Base-by-base conservation (phyloP, 1,140 invertebrate genomes). In the Brachionus angularis region DNA sequence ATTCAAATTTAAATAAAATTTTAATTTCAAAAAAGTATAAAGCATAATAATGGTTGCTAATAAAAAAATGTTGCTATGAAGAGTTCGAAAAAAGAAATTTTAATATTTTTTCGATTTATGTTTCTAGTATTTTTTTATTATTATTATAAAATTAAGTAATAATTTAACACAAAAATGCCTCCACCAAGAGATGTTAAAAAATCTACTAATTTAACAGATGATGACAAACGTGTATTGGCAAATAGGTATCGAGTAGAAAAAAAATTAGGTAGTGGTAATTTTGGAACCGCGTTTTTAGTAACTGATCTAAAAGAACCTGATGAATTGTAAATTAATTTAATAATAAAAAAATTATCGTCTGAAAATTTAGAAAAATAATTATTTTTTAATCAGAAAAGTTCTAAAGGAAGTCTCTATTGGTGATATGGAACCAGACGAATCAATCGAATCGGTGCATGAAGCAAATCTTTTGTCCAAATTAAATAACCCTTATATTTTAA, bases 231-330 rank as follows among this genome's bases (percentile, higher is more conserved):
- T 58, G 53, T 58, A 5, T 16, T 58, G 16, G 33, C 31, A 31
- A 58, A 58, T 67, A 75, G 80, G 71, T 82, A 81, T 73, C 74
- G 78, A 64, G 73, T 80, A 42, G 75, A 78, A 29, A 77, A 75
- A 71, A 79, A 77, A 73, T 75, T 82, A 31, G 80, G 80, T 10
- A 78, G 76, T 73, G 80, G 80, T n/a, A 81, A 81, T 69, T 81
- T 79, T 77, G 80, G 80, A 12, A 80, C 78, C 36, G 80, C 78
- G 3, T 81, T 75, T 73, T 58, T 82, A 5, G 79, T 78, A 47
- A 76, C 75, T 71, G 80, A 82, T 74, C 72, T 74, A 5, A 74
- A 77, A 61, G 72, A 53, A 50, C 74, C 74, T 47, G 69, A 70
- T 31, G 55, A 75, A 39, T 21, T 61, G 74, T 75, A 71, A 72